These are phyloP conservation scores for Dolichomitus sp. DNA, from an alignment of 2,888 invertebrate species.

Conservation along the genomic window DNA sequence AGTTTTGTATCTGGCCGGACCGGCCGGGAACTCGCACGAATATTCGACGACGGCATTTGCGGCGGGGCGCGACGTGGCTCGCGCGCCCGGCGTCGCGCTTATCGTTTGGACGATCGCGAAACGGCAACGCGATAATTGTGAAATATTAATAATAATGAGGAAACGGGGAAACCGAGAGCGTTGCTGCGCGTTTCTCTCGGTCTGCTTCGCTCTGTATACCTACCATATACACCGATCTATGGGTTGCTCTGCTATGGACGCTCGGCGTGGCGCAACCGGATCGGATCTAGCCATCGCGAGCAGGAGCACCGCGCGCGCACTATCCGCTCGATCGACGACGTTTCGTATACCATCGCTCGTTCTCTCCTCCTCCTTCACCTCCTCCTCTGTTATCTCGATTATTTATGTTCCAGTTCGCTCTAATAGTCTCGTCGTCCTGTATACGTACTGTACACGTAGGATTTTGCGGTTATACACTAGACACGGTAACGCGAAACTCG, in stretches of 20 bases:
- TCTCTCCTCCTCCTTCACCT: slow-evolving; percentile 46
- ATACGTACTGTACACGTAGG: slow-evolving; percentile 21
- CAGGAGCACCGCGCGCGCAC: slow-evolving; percentile 39
- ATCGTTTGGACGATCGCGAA: slow-evolving; percentile 74
- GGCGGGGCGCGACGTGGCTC: slow-evolving; percentile 17
- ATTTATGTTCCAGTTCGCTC: slow-evolving; percentile 77
- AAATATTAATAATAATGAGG: slow-evolving; percentile 81
- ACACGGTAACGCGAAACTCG: slow-evolving; percentile 39
- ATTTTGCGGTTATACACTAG: slow-evolving; percentile 13
- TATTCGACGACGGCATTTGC: slow-evolving; percentile 45
- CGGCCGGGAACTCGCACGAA: slow-evolving; percentile 35
- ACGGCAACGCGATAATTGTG: slow-evolving; percentile 78
- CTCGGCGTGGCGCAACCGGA: slow-evolving; percentile 71
- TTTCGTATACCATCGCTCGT: slow-evolving; percentile 65
- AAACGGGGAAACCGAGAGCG: slow-evolving; percentile 67
- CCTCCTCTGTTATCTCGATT: slow-evolving; percentile 75
- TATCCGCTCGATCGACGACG: slow-evolving; percentile 66
- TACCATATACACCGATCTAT: background rate
- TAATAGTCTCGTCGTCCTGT: slow-evolving; percentile 80
- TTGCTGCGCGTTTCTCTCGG: slow-evolving; percentile 22
- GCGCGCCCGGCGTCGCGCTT: slow-evolving; percentile 63
- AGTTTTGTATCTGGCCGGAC: slow-evolving; percentile 47
- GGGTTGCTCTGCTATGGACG: slow-evolving; percentile 10
- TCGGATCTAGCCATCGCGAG: slow-evolving; percentile 70
- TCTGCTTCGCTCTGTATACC: background rate